phyloP scores from a whole-genome alignment of 37 sponge, comb jelly and placozoan genomes.

The Eunapius fragilis region DNA sequence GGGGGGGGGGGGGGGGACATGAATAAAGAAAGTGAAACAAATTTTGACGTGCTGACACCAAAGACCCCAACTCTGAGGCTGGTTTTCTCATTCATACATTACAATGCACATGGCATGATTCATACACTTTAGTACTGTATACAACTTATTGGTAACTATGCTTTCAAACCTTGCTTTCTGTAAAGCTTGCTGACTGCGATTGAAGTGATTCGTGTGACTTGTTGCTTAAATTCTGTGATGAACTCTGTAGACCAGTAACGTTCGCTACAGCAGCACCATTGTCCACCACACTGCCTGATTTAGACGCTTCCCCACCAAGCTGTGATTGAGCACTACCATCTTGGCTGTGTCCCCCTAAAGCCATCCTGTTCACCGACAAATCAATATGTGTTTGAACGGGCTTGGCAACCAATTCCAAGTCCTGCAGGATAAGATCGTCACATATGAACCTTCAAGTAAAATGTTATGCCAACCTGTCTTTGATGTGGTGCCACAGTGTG shows the following conservation, averaged over 20 bases:
- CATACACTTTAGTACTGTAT: too few species aligned
- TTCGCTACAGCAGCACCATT: neutral
- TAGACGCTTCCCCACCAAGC: neutral
- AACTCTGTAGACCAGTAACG: neutral
- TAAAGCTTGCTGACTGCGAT: neutral
- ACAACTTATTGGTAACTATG: too few species aligned
- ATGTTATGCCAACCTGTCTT: neutral
- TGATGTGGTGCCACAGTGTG: neutral
- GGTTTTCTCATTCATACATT: too few species aligned
- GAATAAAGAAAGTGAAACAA: too few species aligned
- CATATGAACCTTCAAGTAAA: neutral
- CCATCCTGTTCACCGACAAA: constrained; percentile 8
- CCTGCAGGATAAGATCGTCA: neutral
- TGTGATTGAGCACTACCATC: neutral
- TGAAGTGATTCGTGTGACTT: neutral
- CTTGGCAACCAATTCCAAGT: constrained; percentile 6
- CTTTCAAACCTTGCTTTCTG: neutral
- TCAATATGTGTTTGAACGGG: constrained; percentile 8
- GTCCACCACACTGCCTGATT: neutral
- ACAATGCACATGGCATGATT: too few species aligned
- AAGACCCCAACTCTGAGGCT: too few species aligned
- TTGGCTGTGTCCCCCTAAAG: neutral
- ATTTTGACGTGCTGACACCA: too few species aligned
- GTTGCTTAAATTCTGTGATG: neutral
- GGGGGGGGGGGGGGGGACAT: too few species aligned